Evolutionary conservation across 2,888 invertebrate genomes (phyloP).

Genomic region (Drosophila tanythrix): DNA sequence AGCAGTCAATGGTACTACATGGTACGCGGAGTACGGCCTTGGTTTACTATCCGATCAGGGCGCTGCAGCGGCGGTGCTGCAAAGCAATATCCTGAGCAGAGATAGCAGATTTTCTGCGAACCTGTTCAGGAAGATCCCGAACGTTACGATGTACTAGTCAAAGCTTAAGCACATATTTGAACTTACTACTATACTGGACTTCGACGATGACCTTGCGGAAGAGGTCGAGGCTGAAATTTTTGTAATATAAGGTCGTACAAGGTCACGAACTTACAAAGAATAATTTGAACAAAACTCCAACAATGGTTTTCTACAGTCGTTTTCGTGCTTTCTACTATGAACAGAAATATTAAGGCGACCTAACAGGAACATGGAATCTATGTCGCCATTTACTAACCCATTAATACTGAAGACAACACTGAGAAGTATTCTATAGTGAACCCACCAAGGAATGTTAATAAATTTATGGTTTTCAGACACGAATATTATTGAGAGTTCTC

Average conservation of each 20-base stretch:
- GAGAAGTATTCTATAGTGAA: not conserved
- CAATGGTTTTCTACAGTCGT: too few species aligned
- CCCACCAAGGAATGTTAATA: not conserved
- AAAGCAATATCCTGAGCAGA: not conserved
- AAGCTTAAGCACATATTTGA: not conserved
- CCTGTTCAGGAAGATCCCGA: not conserved
- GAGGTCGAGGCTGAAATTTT: too few species aligned
- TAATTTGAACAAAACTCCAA: too few species aligned
- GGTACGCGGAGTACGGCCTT: not conserved
- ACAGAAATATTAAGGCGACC: not conserved
- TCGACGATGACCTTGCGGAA: not conserved
- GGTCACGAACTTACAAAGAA: too few species aligned
- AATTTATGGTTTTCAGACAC: not conserved
- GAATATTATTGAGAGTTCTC: not conserved
- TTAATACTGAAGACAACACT: not conserved
- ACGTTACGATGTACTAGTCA: not conserved
- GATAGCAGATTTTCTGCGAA: not conserved
- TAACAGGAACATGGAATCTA: not conserved
- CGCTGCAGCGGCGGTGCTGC: not conserved
- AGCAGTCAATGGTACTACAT: not conserved
- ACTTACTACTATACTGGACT: not conserved
- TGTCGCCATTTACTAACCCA: not conserved
- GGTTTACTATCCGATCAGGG: too few species aligned
- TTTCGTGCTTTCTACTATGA: not conserved
- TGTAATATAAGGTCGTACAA: too few species aligned